Conservation (phyloP, 2,797 vertebrate species). For the Girardinus metallicus region DNA sequence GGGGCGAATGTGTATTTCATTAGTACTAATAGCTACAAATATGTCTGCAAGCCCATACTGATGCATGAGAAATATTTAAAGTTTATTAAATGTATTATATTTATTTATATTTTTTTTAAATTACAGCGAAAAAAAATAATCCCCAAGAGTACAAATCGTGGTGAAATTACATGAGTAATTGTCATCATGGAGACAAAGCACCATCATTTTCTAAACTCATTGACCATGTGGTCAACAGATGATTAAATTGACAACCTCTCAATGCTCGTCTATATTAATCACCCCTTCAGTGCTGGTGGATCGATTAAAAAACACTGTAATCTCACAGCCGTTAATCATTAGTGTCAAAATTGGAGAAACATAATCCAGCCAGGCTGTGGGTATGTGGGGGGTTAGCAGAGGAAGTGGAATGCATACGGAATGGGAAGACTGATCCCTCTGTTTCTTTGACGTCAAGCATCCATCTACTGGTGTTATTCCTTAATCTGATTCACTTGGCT, state of each 20-base stretch:
- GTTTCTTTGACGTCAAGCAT: conserved; percentile 86
- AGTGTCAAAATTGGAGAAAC: conserved; percentile 84
- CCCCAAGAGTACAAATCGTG: conserved; percentile 19
- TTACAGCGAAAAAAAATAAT: conserved; percentile 8
- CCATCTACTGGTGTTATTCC: conserved; percentile 91
- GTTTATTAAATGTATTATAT: background rate
- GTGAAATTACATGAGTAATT: conserved; percentile 19
- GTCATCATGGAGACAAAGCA: conserved; percentile 28
- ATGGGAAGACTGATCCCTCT: conserved; percentile 85
- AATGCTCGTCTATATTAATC: conserved; percentile 52
- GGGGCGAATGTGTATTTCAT: conserved; percentile 40
- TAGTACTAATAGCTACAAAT: conserved; percentile 26
- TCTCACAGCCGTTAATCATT: conserved; percentile 79
- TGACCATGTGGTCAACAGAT: conserved; percentile 24
- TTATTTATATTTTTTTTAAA: conserved; percentile 15
- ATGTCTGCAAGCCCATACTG: background rate
- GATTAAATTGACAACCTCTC: conserved; percentile 62
- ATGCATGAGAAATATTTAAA: background rate
- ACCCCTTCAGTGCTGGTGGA: conserved; percentile 39
- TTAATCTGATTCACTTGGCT: conserved; percentile 93
- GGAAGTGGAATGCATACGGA: conserved; percentile 80
- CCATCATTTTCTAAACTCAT: conserved; percentile 22
- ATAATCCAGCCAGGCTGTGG: conserved; percentile 68
- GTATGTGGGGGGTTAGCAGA: conserved; percentile 49
- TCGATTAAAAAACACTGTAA: conserved; percentile 70